Evolutionary conservation across 2,888 invertebrate genomes (phyloP).

Genomic region (Megastigmus dorsalis): DNA sequence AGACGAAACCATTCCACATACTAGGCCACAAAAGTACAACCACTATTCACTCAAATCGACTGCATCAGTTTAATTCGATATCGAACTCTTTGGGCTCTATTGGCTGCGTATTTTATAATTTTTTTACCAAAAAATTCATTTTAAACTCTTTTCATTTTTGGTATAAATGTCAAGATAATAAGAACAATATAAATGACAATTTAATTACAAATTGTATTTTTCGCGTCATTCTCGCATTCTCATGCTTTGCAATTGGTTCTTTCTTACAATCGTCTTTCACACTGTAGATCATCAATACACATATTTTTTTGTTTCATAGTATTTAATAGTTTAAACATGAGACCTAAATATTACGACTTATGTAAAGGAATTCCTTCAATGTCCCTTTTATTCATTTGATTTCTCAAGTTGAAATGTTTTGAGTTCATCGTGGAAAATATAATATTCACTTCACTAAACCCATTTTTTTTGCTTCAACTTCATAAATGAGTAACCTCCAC

Average conservation of each 20-base stretch:
- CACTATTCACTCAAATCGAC: too few species aligned
- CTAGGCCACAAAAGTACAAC: too few species aligned
- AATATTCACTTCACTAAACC: slow-evolving; percentile 85
- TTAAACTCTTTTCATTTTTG: slow-evolving; percentile 26
- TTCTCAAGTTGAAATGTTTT: slow-evolving; percentile 37
- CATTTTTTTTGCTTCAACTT: slow-evolving; percentile 98
- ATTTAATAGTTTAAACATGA: slow-evolving; percentile 50
- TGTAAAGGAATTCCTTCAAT: slow-evolving; percentile 35
- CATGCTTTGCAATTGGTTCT: slow-evolving; percentile 43
- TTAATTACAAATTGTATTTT: slow-evolving; percentile 52
- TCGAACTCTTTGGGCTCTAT: too few species aligned
- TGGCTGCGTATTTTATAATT: not conserved
- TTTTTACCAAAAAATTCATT: slow-evolving; percentile 30
- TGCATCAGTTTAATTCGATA: too few species aligned
- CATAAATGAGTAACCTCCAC: slow-evolving; percentile 99
- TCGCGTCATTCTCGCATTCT: slow-evolving; percentile 47
- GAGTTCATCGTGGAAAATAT: slow-evolving; percentile 39
- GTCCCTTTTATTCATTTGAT: slow-evolving; percentile 24
- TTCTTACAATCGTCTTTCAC: slow-evolving; percentile 49
- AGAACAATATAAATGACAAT: slow-evolving; percentile 51
- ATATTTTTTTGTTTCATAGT: slow-evolving; percentile 35
- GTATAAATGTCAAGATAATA: slow-evolving; percentile 51
- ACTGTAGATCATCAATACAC: slow-evolving; percentile 44
- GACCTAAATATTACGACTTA: slow-evolving; percentile 49
- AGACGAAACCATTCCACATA: too few species aligned